Evolutionary conservation across 2,888 invertebrate genomes (phyloP).

Genomic region (Geotrupes spiniger): DNA sequence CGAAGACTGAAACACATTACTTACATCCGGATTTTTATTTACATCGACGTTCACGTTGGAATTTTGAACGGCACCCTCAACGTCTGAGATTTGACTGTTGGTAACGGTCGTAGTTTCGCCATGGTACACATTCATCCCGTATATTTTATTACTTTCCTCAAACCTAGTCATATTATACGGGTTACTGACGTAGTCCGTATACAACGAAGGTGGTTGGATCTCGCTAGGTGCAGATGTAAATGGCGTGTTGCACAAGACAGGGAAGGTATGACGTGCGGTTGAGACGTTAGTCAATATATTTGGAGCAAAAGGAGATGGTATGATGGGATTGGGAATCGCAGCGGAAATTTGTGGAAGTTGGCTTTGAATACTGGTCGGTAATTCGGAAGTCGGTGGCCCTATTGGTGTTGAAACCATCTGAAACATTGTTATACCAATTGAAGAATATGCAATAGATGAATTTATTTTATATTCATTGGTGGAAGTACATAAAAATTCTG

Average conservation of each 20-base stretch:
- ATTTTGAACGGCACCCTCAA: too few relatives aligned
- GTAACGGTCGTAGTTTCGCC: neutral
- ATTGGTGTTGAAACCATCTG: constrained; percentile 68
- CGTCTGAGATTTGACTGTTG: neutral
- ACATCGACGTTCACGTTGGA: constrained; percentile 12
- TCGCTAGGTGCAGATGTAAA: constrained; percentile 32
- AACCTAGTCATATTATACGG: constrained; percentile 50
- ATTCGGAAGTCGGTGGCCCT: constrained; percentile 42
- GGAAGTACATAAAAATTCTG: neutral
- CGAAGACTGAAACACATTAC: constrained; percentile 58
- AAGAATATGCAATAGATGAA: neutral
- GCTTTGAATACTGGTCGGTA: too few relatives aligned
- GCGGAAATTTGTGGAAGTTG: constrained; percentile 39
- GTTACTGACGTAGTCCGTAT: constrained; percentile 57
- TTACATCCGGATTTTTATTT: constrained; percentile 28
- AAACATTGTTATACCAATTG: constrained; percentile 21
- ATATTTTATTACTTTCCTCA: constrained; percentile 7
- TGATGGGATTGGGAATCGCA: constrained; percentile 20
- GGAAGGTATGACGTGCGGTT: constrained; percentile 41
- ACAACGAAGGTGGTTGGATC: constrained; percentile 44
- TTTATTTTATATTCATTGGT: constrained; percentile 2
- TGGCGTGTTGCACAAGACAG: constrained; percentile 41
- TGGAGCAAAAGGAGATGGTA: constrained; percentile 9
- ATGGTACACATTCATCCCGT: neutral
- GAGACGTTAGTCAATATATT: constrained; percentile 26